Conservation (phyloP, 2,888 invertebrate species). For the Mystacides longicornis region DNA sequence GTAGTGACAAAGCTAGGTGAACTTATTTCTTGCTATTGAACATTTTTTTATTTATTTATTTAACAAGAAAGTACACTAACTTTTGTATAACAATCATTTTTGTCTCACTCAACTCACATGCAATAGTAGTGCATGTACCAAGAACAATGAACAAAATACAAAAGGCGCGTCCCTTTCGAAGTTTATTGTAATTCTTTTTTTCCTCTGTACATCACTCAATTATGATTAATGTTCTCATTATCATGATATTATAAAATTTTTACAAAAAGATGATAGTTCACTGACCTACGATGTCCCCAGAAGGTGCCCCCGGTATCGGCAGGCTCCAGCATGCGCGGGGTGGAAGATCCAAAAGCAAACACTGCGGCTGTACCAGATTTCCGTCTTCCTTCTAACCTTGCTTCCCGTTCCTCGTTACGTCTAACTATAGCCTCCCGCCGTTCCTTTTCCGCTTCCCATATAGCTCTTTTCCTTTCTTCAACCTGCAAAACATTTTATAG, state of each 20-base stretch:
- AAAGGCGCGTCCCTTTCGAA: no score
- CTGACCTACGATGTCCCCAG: slow-evolving; percentile 75
- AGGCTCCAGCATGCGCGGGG: slow-evolving; percentile 79
- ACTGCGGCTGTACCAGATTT: slow-evolving; percentile 66
- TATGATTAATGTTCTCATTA: no score
- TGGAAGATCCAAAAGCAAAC: slow-evolving; percentile 89
- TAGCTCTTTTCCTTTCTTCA: slow-evolving; percentile 82
- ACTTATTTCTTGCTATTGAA: no score
- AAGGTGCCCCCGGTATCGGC: slow-evolving; percentile 71
- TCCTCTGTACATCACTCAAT: no score
- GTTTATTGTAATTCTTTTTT: no score
- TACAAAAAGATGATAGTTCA: neutral
- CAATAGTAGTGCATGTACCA: no score
- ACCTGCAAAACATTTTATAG: slow-evolving; percentile 60
- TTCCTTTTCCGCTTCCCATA: slow-evolving; percentile 83
- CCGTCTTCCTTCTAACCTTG: slow-evolving; percentile 71
- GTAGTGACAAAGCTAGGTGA: no score
- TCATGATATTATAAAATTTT: neutral
- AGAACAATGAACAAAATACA: no score
- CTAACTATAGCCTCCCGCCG: slow-evolving; percentile 78
- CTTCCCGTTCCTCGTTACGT: slow-evolving; percentile 79
- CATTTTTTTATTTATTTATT: no score
- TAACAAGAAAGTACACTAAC: no score
- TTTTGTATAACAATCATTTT: no score
- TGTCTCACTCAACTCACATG: no score